These are phyloP conservation scores for Heterohyrax brucei DNA, from an alignment of 2,797 vertebrate genomes.

Conservation along the genomic window DNA sequence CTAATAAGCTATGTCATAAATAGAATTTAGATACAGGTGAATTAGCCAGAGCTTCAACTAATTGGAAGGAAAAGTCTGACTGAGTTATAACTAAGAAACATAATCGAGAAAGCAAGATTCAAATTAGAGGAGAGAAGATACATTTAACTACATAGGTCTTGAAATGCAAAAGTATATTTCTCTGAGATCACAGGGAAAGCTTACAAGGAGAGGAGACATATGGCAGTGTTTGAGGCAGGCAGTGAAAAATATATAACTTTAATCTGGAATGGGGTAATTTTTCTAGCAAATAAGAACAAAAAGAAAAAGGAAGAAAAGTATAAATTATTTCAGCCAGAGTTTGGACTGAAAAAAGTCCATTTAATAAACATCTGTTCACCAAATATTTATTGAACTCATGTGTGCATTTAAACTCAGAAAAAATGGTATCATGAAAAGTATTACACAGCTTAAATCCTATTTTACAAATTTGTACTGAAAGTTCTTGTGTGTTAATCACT, in stretches of 20 bases:
- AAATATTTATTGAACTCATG: background rate
- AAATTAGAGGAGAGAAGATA: background rate
- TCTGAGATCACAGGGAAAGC: background rate
- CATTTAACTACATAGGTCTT: background rate
- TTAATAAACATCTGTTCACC: background rate
- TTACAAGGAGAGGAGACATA: background rate
- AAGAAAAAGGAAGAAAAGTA: background rate
- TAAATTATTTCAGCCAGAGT: background rate
- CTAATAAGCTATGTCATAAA: background rate
- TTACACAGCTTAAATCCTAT: background rate
- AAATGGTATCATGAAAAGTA: background rate
- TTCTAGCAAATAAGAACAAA: constrained; percentile 17
- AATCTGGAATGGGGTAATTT: background rate
- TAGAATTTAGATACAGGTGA: background rate
- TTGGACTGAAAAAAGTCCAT: background rate
- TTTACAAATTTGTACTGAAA: background rate
- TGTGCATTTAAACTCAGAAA: background rate
- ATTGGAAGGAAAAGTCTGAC: background rate
- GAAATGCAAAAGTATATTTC: background rate
- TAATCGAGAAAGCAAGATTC: background rate
- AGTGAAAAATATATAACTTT: background rate
- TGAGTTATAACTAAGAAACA: background rate
- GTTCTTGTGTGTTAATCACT: background rate
- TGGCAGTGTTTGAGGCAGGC: background rate
- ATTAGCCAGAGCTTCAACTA: background rate